These are phyloP conservation scores for Galaxias olidus DNA, from an alignment of 2,797 vertebrate species.

Conservation along the genomic window DNA sequence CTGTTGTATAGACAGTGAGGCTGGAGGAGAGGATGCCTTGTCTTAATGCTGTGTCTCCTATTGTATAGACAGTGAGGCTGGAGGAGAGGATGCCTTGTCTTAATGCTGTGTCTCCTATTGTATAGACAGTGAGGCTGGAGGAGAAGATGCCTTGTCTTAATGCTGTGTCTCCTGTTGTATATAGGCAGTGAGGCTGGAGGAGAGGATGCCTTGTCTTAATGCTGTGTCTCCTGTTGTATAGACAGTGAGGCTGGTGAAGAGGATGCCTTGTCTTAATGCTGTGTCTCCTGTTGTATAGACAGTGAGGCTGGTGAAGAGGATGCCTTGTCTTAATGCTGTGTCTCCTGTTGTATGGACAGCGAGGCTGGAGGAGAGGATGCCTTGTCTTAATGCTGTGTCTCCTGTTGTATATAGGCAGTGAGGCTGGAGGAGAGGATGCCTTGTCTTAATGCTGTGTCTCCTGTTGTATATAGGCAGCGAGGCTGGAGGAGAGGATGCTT, in stretches of 20 bases:
- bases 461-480: conserved; percentile 76
- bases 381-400: conserved; percentile 54
- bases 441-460: conserved; percentile 52
- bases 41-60: too few relatives aligned
- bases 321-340: conserved; percentile 7
- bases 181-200: conserved; percentile 83
- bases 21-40: conserved; percentile 85
- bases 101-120: conserved; percentile 25
- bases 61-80: too few relatives aligned
- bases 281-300: too few relatives aligned
- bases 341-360: conserved; percentile 74
- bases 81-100: too few relatives aligned
- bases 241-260: conserved; percentile 84
- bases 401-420: conserved; percentile 77
- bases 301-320: too few relatives aligned
- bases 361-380: conserved; percentile 83
- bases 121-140: conserved; percentile 80
- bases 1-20: conserved; percentile 76
- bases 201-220: conserved; percentile 80
- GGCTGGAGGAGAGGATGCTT: conserved; percentile 82
- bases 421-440: conserved; percentile 83
- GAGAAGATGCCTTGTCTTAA: conserved; percentile 81
- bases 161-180: conserved; percentile 30
- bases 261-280: conserved; percentile 84
- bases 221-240: conserved; percentile 50